Conservation (phyloP, 2,113 vertebrate species). For the Chascanopsetta lugubris region DNA sequence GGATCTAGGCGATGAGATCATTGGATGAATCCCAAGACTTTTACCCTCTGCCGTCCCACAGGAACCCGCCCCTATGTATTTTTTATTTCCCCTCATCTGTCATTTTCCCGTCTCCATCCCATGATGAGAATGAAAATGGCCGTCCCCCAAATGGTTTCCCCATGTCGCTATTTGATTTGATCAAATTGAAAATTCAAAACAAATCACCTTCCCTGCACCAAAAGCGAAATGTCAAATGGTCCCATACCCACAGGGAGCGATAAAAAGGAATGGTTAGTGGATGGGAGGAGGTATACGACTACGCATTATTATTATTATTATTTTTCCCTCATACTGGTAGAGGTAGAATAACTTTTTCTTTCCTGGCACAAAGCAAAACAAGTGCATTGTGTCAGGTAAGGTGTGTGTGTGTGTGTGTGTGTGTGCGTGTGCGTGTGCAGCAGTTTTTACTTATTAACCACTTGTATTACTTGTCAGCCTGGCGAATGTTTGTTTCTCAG, state of each 20-base stretch:
- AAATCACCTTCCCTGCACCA: conserved; percentile 25
- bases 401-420: neutral
- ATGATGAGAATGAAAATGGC: conserved; percentile 28
- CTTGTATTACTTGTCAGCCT: conserved; percentile 18
- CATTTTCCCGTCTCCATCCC: conserved; percentile 7
- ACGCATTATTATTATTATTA: conserved; percentile 3
- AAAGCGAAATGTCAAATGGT: conserved; percentile 26
- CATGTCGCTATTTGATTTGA: conserved; percentile 56
- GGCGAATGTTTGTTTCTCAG: conserved; percentile 8
- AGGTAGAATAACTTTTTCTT: conserved; percentile 7
- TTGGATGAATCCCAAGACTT: neutral
- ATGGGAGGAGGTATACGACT: conserved; percentile 11
- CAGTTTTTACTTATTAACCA: conserved; percentile 48
- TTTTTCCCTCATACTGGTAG: too few species aligned
- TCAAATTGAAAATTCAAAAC: conserved; percentile 49
- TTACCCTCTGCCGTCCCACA: conserved; percentile 13
- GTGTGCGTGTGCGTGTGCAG: too few species aligned
- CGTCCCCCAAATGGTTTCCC: conserved; percentile 45
- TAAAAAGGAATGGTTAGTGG: conserved; percentile 28
- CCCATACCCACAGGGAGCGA: conserved; percentile 25
- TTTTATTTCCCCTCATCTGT: conserved; percentile 24
- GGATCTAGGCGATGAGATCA: neutral
- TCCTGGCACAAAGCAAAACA: conserved; percentile 6
- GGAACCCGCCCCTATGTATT: conserved; percentile 18
- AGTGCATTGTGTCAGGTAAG: neutral